Evolutionary conservation across 2,113 vertebrate genomes (phyloP), one percentile per base, ranked within the genome.

Genomic region (Hemibagrus wyckioides): DNA sequence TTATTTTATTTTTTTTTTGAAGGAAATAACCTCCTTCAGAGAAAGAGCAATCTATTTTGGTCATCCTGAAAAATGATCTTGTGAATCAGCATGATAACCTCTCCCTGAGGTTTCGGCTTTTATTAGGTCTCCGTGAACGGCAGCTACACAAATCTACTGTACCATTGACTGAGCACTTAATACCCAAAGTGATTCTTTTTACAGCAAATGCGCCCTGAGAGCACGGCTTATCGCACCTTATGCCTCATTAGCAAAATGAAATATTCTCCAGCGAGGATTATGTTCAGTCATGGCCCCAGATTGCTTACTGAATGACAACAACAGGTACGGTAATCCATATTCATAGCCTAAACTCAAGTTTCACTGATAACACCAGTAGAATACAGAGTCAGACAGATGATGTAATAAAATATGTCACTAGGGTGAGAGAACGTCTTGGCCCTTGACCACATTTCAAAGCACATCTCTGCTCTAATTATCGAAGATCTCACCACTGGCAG

Each of bases 41-140:
- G 63, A 84, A 39, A 39, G 77, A 80, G 67, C 63, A 82, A 54
- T 87, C 69, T 71, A 87, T 86, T 88, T 90, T 80, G 80, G 61
- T 75, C 54, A 67, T 79, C 54, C 57, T 69, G 82, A 87, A 87
- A 77, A 73, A 79, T 56, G 65, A 80, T 57, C 65, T 86, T 73
- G 36, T 86, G 63, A 87, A 79, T 87, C 57, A 67, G 81, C 57
- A 56, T 44, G 39, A 84, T 83, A 44, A 84, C 44, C 73, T 83
- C 30, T 83, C 81, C 71, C 69, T 54, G 54, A 82, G 80, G 80
- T 87, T 83, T 83, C 56, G 28, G 48, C 41, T 76, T 82, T 87
- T 87, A 87, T 87, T 50, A 61, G 67, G 39, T 83, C 67, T 87
- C 69, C 28, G 67, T 59, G 69, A 82, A 87, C 4, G 23, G 63